Evolutionary conservation across 2,113 vertebrate species (phyloP).

Genomic region (Siniperca knerii): DNA sequence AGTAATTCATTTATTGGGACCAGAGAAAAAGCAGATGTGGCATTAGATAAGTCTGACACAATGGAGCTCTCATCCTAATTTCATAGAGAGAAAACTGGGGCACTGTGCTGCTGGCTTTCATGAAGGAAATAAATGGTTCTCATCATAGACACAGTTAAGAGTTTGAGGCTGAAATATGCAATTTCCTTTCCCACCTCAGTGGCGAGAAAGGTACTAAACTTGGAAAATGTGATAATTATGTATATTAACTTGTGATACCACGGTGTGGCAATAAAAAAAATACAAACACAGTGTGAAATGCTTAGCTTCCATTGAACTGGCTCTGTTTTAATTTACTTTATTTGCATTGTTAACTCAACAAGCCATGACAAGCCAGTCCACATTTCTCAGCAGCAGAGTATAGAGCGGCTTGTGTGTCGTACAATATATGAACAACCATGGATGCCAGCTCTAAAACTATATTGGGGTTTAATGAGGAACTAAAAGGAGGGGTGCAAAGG

Average conservation of each 20-base stretch:
- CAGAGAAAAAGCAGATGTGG: constrained; percentile 15
- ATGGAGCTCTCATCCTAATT: background rate
- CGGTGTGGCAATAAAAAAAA: background rate
- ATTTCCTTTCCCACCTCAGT: background rate
- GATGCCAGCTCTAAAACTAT: background rate
- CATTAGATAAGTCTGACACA: background rate
- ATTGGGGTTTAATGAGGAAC: background rate
- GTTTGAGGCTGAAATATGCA: background rate
- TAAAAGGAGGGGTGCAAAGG: background rate
- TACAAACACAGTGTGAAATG: background rate
- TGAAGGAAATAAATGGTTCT: background rate
- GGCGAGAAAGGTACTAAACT: background rate
- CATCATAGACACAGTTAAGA: background rate
- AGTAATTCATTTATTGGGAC: background rate
- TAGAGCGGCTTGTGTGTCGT: background rate
- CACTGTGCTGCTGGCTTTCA: background rate
- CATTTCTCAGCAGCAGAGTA: background rate
- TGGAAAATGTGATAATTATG: background rate
- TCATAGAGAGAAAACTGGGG: background rate
- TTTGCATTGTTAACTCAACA: background rate
- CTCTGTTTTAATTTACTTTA: background rate
- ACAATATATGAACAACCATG: background rate
- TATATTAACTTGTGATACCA: background rate
- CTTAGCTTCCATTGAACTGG: background rate
- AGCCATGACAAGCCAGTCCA: background rate